These are phyloP conservation scores for Sapajus apella DNA, from an alignment of 2,113 vertebrate species.

Conservation along the genomic window DNA sequence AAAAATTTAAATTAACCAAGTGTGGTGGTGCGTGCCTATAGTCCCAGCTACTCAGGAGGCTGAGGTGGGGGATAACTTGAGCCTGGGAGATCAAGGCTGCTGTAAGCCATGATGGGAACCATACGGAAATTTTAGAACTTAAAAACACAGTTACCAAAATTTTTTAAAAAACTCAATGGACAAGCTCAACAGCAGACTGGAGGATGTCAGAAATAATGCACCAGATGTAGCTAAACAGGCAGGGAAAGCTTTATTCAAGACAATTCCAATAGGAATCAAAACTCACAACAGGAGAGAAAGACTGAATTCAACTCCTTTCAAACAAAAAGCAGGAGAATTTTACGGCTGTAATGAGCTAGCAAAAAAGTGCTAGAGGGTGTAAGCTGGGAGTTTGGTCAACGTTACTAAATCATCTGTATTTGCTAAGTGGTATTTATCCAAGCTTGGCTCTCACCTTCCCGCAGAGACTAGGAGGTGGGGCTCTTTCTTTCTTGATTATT, in stretches of 20 bases:
- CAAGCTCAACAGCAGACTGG: not conserved
- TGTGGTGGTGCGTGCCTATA: no score
- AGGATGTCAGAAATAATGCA: not conserved
- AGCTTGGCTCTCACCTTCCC: not conserved
- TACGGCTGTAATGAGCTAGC: not conserved
- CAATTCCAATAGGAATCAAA: not conserved
- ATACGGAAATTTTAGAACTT: not conserved
- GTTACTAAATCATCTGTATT: not conserved
- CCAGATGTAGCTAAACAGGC: not conserved
- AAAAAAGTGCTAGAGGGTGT: not conserved
- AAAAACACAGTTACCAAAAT: not conserved
- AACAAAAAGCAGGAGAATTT: not conserved
- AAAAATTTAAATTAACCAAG: no score
- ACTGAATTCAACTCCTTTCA: not conserved
- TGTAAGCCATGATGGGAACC: not conserved
- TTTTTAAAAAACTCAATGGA: not conserved
- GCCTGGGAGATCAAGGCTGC: no score
- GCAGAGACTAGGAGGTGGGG: not conserved
- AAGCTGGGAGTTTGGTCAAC: not conserved
- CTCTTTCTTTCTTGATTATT: not conserved
- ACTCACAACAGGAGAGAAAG: not conserved
- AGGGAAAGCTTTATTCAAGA: not conserved
- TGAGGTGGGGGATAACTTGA: no score
- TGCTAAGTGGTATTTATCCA: not conserved
- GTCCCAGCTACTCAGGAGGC: no score